A percentile compares a stretch with the other conserved stretches of the same genome.
These are phyloP conservation scores for Acridotheres tristis DNA, from an alignment of 2,797 vertebrate species.

Conservation along the genomic window DNA sequence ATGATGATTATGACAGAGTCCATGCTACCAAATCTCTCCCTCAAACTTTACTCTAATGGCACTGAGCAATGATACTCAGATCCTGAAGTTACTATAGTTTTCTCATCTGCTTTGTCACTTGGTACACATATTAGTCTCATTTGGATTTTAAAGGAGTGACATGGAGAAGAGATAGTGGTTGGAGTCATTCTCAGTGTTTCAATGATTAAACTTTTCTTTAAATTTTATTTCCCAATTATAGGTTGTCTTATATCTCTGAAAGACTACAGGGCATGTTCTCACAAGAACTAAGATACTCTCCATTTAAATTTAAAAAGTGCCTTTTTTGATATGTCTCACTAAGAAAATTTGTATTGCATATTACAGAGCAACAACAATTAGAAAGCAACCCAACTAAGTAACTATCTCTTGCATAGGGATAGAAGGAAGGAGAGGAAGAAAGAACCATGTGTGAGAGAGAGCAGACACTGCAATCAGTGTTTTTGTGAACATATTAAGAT, in stretches of 20 bases:
- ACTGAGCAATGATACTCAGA: background rate
- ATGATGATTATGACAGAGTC: background rate
- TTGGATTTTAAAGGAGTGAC: background rate
- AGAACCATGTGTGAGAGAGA: background rate
- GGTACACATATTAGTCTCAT: background rate
- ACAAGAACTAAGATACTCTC: background rate
- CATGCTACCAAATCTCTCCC: background rate
- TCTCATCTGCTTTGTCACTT: background rate
- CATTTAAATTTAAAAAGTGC: background rate
- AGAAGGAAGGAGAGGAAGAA: background rate
- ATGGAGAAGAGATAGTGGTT: fast-evolving
- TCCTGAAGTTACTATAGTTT: background rate
- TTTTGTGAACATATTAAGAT: background rate
- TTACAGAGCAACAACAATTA: background rate
- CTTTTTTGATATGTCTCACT: background rate
- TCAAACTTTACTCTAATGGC: background rate
- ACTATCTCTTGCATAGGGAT: background rate
- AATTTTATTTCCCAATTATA: background rate
- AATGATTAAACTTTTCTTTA: background rate
- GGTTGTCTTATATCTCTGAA: background rate
- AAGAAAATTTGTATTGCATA: background rate
- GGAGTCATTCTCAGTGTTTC: background rate
- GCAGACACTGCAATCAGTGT: background rate
- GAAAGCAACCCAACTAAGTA: background rate
- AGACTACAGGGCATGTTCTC: background rate